phyloP scores from a whole-genome alignment of 1,140 invertebrate species.

The Eulimnadia texana region DNA sequence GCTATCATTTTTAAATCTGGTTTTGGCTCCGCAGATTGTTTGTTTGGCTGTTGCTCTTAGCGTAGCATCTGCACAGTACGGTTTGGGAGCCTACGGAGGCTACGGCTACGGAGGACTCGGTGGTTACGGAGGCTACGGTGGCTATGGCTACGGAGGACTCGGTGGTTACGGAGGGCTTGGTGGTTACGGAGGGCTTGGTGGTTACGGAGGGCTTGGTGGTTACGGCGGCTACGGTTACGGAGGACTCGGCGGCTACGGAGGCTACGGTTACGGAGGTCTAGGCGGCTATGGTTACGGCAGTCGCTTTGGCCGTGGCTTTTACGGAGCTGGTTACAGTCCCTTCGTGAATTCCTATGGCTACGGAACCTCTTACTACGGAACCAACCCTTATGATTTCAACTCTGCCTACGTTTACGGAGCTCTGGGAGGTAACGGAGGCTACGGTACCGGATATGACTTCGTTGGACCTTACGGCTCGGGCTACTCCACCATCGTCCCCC shows the following conservation, averaged over 20 bases:
- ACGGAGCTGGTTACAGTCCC: background rate
- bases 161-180: background rate
- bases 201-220: too few species aligned
- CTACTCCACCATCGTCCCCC: background rate
- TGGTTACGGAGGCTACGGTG: too few species aligned
- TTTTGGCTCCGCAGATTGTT: too few species aligned
- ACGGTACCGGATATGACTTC: background rate
- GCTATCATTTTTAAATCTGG: too few species aligned
- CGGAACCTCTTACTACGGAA: background rate
- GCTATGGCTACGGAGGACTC: background rate
- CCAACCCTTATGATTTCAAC: background rate
- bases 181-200: too few species aligned
- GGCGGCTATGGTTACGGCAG: too few species aligned
- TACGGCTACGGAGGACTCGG: too few species aligned
- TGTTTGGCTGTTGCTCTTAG: too few species aligned
- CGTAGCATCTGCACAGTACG: too few species aligned
- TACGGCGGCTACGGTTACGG: too few species aligned
- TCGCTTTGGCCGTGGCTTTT: background rate
- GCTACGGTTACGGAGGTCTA: background rate
- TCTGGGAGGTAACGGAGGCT: background rate
- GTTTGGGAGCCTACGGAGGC: too few species aligned
- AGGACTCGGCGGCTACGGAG: too few species aligned
- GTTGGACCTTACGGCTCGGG: background rate
- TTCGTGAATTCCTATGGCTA: background rate
- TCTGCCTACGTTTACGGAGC: background rate